These are phyloP conservation scores for Eretmochelys imbricata DNA, from an alignment of 2,113 vertebrate species.

Conservation along the genomic window DNA sequence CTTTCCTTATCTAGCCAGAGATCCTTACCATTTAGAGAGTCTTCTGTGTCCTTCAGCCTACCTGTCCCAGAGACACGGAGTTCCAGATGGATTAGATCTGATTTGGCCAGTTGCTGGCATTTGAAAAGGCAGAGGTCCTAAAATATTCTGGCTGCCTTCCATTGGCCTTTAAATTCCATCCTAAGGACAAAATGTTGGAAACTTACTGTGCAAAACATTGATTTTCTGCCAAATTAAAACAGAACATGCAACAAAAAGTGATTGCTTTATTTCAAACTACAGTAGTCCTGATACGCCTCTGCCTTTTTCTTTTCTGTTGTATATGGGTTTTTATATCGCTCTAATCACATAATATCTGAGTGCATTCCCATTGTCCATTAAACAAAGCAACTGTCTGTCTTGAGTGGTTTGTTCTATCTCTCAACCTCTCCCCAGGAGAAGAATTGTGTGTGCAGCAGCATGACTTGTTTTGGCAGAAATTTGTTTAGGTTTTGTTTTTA, in stretches of 20 bases:
- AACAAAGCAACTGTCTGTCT: background rate
- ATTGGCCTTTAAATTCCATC: background rate
- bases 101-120: background rate
- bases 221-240: background rate
- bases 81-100: background rate
- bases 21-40: background rate
- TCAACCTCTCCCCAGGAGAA: background rate
- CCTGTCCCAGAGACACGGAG: background rate
- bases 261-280: background rate
- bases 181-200: background rate
- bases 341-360: background rate
- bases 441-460: background rate
- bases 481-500: background rate
- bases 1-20: background rate
- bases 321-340: background rate
- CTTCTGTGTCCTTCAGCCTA: background rate
- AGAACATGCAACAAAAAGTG: background rate
- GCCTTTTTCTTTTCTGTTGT: background rate
- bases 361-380: background rate
- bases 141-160: background rate
- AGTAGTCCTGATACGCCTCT: background rate
- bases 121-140: background rate
- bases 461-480: background rate
- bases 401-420: background rate
- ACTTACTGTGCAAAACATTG: background rate